Evolutionary conservation across 2,113 vertebrate genomes (phyloP), one percentile per base, ranked within the genome.

Genomic region (Acrocephalus kingi): DNA sequence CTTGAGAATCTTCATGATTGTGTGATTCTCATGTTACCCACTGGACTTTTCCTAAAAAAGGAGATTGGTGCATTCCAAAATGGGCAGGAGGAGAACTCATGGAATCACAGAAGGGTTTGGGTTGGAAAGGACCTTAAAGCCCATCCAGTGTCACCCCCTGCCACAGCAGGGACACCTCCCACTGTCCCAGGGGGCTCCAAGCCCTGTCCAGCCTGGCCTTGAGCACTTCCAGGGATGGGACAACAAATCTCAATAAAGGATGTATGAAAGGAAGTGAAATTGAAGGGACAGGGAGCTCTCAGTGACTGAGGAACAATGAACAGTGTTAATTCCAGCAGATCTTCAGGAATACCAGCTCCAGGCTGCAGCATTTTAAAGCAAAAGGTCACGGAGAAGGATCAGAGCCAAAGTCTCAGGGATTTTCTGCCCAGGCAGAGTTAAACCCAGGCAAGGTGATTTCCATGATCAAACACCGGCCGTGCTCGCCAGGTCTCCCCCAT

Each of bases 151-250:
- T 15, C 58, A 56, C 11, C 28, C 6, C 4, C 46, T 30, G 13
- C 39, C 59, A 58, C 1, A 15, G 11, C 27, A 74, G 68, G 45
- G 39, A 74, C 68, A 59, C 9, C 22, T 89, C 0, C 33, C 78
- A 54, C 62, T 2, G 0, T 2, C 48, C 48, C 71, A 66, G 45
- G 31, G 0, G 45, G 33, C 22, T 81, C 77, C 76, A 11, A 37
- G 15, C 16, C 31, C 6, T 1, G 1, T 18, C 54, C 73, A 79
- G 0, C 13, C 46, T 31, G n/a, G 30, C 54, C 48, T 27, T 41
- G 71, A 62, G 0, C 46, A 62, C 39, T 76, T 2, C 39, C 41
- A 76, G 25, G 41, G 35, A 27, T 20, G 79, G 31, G 12, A 62
- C 56, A 90, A 56, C 35, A 31, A 76, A 11, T 13, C 17, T 2